A percentile compares a stretch with the other conserved stretches of the same genome.
Conservation (phyloP, 2,113 vertebrate genomes). For the Prunella himalayana region DNA sequence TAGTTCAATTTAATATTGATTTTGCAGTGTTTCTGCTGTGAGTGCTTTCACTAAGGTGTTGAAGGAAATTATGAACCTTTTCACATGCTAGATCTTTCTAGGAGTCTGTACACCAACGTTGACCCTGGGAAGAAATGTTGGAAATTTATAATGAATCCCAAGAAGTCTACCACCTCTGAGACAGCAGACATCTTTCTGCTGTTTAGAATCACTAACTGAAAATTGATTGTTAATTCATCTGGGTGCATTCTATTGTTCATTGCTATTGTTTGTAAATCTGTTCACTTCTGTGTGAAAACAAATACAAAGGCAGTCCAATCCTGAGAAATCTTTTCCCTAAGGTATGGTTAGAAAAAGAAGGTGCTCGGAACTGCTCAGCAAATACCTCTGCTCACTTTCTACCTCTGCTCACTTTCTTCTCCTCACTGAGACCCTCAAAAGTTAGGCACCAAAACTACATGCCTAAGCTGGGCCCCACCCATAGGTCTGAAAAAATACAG, state of each 20-base stretch:
- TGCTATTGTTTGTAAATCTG: neutral
- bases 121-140: neutral
- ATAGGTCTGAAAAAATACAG: neutral
- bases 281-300: neutral
- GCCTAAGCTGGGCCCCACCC: neutral
- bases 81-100: neutral
- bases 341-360: neutral
- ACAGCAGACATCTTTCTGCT: neutral
- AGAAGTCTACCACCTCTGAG: neutral
- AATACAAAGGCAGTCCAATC: neutral
- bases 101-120: neutral
- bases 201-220: neutral
- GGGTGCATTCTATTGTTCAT: neutral
- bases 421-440: neutral
- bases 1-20: neutral
- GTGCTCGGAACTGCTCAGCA: neutral
- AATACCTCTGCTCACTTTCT: neutral
- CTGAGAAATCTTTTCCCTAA: neutral
- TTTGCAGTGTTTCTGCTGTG: neutral
- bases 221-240: neutral
- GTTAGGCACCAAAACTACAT: neutral
- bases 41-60: neutral
- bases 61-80: neutral
- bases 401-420: neutral
- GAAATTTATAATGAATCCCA: neutral